These are phyloP conservation scores for Drosophila putrida DNA, from an alignment of 2,888 invertebrate genomes.

Conservation along the genomic window DNA sequence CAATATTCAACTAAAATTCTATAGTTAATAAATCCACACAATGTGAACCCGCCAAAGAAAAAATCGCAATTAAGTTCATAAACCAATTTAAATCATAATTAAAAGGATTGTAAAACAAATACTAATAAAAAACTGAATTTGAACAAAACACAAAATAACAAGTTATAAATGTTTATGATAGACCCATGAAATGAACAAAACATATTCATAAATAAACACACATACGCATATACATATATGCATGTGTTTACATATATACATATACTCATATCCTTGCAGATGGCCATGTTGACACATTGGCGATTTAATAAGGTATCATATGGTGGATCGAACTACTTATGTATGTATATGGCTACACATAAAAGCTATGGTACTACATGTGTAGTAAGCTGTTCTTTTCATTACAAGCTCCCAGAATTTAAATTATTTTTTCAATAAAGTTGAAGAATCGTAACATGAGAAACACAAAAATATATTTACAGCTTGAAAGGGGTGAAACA, in stretches of 20 bases:
- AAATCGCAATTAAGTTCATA: conserved; percentile 53
- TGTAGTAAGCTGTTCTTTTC: background rate
- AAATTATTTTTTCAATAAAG: conserved; percentile 6
- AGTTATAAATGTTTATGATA: conserved; percentile 36
- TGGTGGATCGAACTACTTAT: background rate
- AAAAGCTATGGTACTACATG: too few species aligned
- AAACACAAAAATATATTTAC: conserved; percentile 39
- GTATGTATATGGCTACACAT: too few species aligned
- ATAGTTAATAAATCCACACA: conserved; percentile 47
- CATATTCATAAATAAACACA: conserved; percentile 41
- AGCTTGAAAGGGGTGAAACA: conserved; percentile 38
- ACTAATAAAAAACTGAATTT: conserved; percentile 6
- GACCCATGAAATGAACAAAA: conserved; percentile 33
- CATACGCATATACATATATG: conserved; percentile 2
- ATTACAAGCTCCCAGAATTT: background rate
- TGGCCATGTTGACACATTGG: background rate
- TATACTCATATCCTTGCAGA: background rate
- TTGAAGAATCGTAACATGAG: background rate
- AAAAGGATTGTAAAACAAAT: conserved; percentile 29
- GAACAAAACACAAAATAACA: conserved; percentile 33
- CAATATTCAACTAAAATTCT: conserved; percentile 40
- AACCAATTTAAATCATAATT: conserved; percentile 25
- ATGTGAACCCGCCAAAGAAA: conserved; percentile 73
- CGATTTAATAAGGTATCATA: background rate
- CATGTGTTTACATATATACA: background rate